Percentiles rank a stretch among this genome's conserved stretches.
These are phyloP conservation scores for Mirounga angustirostris DNA, from an alignment of 2,113 vertebrate species.

Conservation along the genomic window DNA sequence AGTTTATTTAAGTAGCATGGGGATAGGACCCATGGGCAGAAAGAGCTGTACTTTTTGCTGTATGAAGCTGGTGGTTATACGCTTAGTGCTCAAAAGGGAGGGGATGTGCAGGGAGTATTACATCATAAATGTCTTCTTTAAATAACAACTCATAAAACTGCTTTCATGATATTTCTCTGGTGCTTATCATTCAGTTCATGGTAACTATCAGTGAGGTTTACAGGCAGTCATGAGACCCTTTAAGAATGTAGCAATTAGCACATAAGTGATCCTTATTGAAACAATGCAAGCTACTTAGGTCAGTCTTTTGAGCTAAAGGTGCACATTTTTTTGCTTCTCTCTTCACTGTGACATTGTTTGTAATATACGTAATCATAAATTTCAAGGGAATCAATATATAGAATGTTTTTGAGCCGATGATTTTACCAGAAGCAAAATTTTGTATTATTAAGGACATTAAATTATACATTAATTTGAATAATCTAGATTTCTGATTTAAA, in stretches of 20 bases:
- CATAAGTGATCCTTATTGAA: not conserved
- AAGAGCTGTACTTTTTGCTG: not conserved
- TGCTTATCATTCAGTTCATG: not conserved
- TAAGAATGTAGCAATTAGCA: not conserved
- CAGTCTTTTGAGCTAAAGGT: not conserved
- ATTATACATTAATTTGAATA: slow-evolving; percentile 1
- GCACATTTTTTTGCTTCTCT: not conserved
- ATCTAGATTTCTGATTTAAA: not conserved
- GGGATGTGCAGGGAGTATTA: not conserved
- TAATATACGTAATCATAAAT: not conserved
- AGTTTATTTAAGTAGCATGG: not conserved
- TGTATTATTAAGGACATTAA: not conserved
- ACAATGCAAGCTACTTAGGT: not conserved
- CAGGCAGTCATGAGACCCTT: not conserved
- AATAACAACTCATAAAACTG: not conserved
- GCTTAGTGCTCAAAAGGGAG: not conserved
- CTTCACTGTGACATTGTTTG: not conserved
- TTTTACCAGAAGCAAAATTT: not conserved
- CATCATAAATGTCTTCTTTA: not conserved
- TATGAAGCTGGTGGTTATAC: not conserved
- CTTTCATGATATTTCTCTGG: not conserved
- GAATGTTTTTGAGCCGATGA: not conserved
- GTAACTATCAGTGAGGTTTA: not conserved
- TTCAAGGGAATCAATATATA: not conserved
- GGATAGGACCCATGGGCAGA: not conserved